phyloP scores from a whole-genome alignment of 2,113 vertebrate genomes.

The Leptobrachium ailaonicum region DNA sequence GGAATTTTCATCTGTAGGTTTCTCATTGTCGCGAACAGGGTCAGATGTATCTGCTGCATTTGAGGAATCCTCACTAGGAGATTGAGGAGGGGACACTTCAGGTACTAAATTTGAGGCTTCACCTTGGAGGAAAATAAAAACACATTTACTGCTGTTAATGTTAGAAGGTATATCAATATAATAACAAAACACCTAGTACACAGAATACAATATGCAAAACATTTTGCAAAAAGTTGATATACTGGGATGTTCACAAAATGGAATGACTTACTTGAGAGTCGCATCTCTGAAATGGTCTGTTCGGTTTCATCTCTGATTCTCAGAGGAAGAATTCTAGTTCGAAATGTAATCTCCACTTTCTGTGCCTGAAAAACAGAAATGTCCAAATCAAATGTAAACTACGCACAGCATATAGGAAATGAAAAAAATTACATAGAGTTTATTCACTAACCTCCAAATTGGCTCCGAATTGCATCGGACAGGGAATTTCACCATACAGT shows the following conservation, averaged over 20 bases:
- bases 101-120: slow-evolving; percentile 47
- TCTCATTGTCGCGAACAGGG: slow-evolving; percentile 48
- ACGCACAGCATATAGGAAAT: no score
- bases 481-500: no score
- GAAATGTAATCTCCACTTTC: slow-evolving; percentile 62
- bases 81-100: slow-evolving; percentile 52
- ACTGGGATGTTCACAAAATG: background rate
- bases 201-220: background rate
- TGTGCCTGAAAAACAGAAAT: slow-evolving; percentile 56
- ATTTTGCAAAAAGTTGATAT: background rate
- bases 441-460: no score
- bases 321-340: slow-evolving; percentile 61
- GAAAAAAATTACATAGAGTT: no score
- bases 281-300: background rate
- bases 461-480: no score
- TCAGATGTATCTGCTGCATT: slow-evolving; percentile 43
- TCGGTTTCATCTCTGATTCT: slow-evolving; percentile 31
- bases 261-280: slow-evolving; percentile 2
- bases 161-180: background rate
- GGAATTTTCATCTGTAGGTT: slow-evolving; percentile 49
- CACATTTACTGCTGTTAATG: background rate
- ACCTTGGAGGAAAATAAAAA: slow-evolving; percentile 37
- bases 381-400: no score
- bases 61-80: slow-evolving; percentile 43
- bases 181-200: background rate